phyloP scores from a whole-genome alignment of 1,140 invertebrate species.

The Drosophila teissieri region DNA sequence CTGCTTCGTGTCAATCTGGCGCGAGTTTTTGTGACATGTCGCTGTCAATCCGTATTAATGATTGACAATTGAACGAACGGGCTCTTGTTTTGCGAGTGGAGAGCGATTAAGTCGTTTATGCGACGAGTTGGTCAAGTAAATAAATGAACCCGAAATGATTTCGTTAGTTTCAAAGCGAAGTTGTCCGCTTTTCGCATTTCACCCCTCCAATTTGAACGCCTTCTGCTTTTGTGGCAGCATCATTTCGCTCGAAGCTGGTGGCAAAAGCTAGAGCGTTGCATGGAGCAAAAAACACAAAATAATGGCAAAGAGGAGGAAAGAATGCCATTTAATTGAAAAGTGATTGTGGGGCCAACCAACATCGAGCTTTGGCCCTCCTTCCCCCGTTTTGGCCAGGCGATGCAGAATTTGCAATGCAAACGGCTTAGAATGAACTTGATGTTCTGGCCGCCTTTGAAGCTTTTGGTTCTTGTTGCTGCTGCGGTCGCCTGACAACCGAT shows the following conservation, averaged over 20 bases:
- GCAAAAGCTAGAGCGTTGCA: constrained; percentile 9
- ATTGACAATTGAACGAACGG: constrained; percentile 48
- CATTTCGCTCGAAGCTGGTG: constrained; percentile 13
- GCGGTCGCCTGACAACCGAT: constrained; percentile 20
- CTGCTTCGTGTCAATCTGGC: constrained; percentile 5
- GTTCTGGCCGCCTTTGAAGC: constrained; percentile 33
- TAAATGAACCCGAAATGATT: constrained; percentile 45
- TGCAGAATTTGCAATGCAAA: constrained; percentile 58
- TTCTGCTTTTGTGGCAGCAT: constrained; percentile 22
- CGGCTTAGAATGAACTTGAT: constrained; percentile 37
- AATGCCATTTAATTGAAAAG: constrained; percentile 72
- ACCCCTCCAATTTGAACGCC: constrained; percentile 2
- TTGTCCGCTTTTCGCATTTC: too few relatives aligned
- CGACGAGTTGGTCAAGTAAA: constrained; percentile 26
- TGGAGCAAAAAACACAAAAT: constrained; percentile 26
- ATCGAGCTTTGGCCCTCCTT: neutral
- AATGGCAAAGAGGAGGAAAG: constrained; percentile 27
- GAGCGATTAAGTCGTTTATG: constrained; percentile 16
- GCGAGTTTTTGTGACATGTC: constrained; percentile 27
- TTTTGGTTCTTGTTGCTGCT: constrained; percentile 36
- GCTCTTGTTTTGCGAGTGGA: constrained; percentile 5
- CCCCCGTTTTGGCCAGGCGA: constrained; percentile 10
- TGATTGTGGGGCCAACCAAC: constrained; percentile 48
- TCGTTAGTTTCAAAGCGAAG: constrained; percentile 36
- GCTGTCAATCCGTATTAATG: constrained; percentile 31